Conservation (phyloP, 2,888 invertebrate species). For the Seladonia tumulorum region DNA sequence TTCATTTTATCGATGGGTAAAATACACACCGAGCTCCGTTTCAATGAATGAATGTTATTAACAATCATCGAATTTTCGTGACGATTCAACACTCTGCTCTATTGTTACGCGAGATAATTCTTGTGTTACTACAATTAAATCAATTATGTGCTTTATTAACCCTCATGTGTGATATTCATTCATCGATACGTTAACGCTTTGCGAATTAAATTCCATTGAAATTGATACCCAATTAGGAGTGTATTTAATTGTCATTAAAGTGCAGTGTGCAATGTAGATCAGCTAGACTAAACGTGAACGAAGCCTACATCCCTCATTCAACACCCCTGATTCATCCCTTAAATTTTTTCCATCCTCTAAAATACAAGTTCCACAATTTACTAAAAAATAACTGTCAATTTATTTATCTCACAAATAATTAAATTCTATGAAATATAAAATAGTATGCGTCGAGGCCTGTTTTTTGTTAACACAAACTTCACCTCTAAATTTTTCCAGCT, state of each 20-base stretch:
- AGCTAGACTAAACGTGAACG: not conserved
- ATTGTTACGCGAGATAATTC: not conserved
- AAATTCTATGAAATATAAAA: not conserved
- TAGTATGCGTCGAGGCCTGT: not conserved
- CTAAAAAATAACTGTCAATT: not conserved
- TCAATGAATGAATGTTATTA: not conserved
- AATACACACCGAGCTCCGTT: not conserved
- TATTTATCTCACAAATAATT: not conserved
- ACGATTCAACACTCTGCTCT: not conserved
- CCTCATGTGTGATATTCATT: not conserved
- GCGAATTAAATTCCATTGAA: not conserved
- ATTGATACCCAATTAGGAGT: not conserved
- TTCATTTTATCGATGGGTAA: not conserved
- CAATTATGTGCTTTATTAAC: not conserved
- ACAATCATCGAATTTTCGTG: not conserved
- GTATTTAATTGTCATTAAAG: not conserved
- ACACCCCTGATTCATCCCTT: not conserved
- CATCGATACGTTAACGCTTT: not conserved
- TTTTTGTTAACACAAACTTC: not conserved
- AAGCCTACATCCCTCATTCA: no score
- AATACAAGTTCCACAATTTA: not conserved
- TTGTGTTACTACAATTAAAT: not conserved
- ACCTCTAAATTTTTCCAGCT: not conserved
- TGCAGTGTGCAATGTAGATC: not conserved
- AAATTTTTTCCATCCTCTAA: no score